Percentiles rank a stretch among this genome's conserved stretches.
Evolutionary conservation across 2,797 vertebrate genomes (phyloP).

Genomic region (Erithacus rubecula): DNA sequence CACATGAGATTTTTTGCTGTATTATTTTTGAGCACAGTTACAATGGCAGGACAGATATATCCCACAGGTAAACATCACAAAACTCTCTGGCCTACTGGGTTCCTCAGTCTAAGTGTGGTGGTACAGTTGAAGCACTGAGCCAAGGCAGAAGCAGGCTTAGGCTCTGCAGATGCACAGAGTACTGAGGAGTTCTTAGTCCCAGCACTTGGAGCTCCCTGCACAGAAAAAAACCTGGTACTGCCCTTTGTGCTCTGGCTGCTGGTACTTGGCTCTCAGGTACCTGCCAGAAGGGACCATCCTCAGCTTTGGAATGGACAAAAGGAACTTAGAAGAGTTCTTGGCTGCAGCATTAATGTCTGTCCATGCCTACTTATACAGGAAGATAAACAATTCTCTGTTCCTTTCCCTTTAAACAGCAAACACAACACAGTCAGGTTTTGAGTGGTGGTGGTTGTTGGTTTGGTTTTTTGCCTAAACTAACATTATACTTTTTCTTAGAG

Average conservation of each 20-base stretch:
- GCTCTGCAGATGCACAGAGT: not conserved
- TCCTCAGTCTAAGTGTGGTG: not conserved
- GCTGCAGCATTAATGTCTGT: not conserved
- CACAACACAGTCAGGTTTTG: not conserved
- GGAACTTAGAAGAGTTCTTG: not conserved
- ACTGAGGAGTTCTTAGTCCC: not conserved
- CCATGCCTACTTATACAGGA: not conserved
- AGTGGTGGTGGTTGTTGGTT: not conserved
- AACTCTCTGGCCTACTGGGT: not conserved
- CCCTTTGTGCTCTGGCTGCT: not conserved
- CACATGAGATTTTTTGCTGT: not conserved
- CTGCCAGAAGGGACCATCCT: not conserved
- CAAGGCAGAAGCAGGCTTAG: not conserved
- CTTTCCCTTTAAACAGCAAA: constrained; percentile 2
- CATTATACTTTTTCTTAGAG: not conserved
- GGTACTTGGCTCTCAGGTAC: not conserved
- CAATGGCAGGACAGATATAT: not conserved
- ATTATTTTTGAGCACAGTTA: not conserved
- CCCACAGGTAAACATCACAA: not conserved
- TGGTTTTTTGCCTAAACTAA: not conserved
- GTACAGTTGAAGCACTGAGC: not conserved
- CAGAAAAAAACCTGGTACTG: not conserved
- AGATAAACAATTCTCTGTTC: not conserved
- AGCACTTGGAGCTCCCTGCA: not conserved
- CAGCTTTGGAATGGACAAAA: not conserved